Base-by-base conservation (phyloP, 2,113 vertebrate species). In the Pipra filicauda region DNA sequence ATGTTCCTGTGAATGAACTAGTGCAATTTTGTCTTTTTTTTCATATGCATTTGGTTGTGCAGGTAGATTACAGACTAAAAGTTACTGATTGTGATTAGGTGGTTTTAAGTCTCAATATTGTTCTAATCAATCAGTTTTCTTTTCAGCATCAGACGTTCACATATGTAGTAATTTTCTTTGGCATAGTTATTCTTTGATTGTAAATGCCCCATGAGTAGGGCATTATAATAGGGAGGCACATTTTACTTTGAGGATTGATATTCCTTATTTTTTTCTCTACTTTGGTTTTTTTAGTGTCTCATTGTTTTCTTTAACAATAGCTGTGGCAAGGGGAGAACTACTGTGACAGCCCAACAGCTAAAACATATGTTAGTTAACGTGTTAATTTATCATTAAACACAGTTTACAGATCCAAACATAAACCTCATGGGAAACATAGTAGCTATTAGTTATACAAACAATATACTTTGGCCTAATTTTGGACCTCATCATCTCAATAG, bases 1-100 rank as follows among this genome's bases (percentile, higher is more conserved):
- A 6, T 69, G 41, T 46, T 81, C 73, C 57, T 61, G 37, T 72
- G 80, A 91, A 80, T 26, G 70, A 85, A 35, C 21, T 28, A 12
- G 23, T 43, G n/a, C 30, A 31, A 43, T 92, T 94, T 80, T 78
- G 28, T 26, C 12, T 48, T 58, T 86, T 77, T 39, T 37, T 52
- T 30, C 35, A 28, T 20, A 19, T 43, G 57, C 57, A 51, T 73
- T 93, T 96, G 13, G 46, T 55, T 64, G 30, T 41, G 22, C 20
- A 35, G 76, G 51, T 70, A 86, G 67, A 89, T 91, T 88, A 62
- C 79, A 64, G 79, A 35, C 37, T 66, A 31, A 48, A 88, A 83
- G 54, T 69, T 67, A 27, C 93, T 97, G 96, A 93, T 95, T 96
- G 67, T 81, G 58, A 97, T 93, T 89, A 90, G 72, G 61, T 70